These are phyloP conservation scores for Altica lythri DNA, from an alignment of 2,888 invertebrate species.

Conservation along the genomic window DNA sequence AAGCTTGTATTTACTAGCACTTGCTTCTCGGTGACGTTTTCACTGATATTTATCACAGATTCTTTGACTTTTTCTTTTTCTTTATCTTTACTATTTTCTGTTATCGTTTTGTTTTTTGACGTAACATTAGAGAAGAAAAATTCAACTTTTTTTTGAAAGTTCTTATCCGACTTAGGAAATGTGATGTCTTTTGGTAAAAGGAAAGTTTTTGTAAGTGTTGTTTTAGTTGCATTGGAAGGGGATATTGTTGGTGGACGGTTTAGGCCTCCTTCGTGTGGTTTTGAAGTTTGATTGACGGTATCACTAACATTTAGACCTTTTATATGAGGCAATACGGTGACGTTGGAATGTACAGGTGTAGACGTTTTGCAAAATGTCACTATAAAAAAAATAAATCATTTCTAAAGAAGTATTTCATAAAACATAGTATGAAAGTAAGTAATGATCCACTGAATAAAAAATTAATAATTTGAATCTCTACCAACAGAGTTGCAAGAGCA, in stretches of 20 bases:
- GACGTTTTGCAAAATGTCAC: constrained; percentile 38
- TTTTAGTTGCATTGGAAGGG: constrained; percentile 30
- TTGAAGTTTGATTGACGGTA: constrained; percentile 32
- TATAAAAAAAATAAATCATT: constrained; percentile 35
- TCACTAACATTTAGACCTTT: constrained; percentile 30
- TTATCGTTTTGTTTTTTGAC: constrained; percentile 29
- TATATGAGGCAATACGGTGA: constrained; percentile 31
- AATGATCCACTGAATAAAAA: no score
- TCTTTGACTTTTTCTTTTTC: constrained; percentile 41
- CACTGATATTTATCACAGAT: constrained; percentile 54
- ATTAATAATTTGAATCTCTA: no score
- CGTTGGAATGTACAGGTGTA: constrained; percentile 40
- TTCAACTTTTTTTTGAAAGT: constrained; percentile 38
- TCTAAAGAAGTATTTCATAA: background rate
- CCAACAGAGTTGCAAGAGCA: no score
- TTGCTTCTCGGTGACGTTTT: constrained; percentile 45
- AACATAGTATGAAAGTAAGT: no score
- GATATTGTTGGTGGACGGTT: constrained; percentile 44
- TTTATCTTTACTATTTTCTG: constrained; percentile 31
- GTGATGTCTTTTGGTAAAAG: constrained; percentile 27
- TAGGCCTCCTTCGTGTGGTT: constrained; percentile 35
- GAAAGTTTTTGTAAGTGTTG: constrained; percentile 16
- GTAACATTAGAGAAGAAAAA: constrained; percentile 34
- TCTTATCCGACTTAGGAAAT: constrained; percentile 35
- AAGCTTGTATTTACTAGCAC: constrained; percentile 40